Conservation (phyloP, 2,797 vertebrate genomes). For the Melanotaenia nigrans region DNA sequence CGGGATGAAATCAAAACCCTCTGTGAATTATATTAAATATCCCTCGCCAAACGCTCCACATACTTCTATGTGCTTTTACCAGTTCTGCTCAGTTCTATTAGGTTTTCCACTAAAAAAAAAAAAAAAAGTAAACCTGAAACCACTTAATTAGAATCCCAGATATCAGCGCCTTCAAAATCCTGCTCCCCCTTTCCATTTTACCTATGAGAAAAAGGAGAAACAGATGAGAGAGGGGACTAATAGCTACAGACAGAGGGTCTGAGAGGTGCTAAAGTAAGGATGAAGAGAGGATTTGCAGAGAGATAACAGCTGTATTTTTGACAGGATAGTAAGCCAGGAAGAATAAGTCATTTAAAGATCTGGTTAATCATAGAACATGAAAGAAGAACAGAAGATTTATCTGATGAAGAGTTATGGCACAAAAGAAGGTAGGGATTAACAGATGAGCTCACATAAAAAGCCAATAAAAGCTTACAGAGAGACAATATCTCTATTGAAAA, state of each 20-base stretch:
- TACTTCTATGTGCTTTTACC: slow-evolving; percentile 77
- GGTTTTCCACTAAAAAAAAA: slow-evolving; percentile 47
- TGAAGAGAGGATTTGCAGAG: slow-evolving; percentile 29
- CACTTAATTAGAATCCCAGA: slow-evolving; percentile 73
- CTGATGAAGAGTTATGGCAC: slow-evolving; percentile 26
- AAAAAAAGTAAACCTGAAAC: slow-evolving; percentile 36
- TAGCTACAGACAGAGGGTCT: slow-evolving; percentile 27
- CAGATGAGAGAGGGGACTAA: slow-evolving; percentile 10
- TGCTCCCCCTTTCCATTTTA: slow-evolving; percentile 21
- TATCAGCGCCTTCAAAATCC: slow-evolving; percentile 53
- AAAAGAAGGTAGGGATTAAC: slow-evolving; percentile 23
- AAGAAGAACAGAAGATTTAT: slow-evolving; percentile 17
- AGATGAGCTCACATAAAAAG: slow-evolving; percentile 41
- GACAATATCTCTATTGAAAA: slow-evolving; percentile 30
- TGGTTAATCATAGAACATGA: slow-evolving; percentile 32
- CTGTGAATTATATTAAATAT: slow-evolving; percentile 79
- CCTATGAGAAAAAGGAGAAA: slow-evolving; percentile 15
- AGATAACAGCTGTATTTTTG: slow-evolving; percentile 32
- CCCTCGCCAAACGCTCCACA: slow-evolving; percentile 72
- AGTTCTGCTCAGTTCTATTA: slow-evolving; percentile 66
- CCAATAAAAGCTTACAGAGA: slow-evolving; percentile 47
- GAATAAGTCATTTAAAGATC: slow-evolving; percentile 24
- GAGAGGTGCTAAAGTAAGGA: slow-evolving; percentile 28
- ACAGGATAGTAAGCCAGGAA: slow-evolving; percentile 29
- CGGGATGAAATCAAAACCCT: slow-evolving; percentile 83